A percentile compares a stretch with the other conserved stretches of the same genome.
These are phyloP conservation scores for Herpetotheres cachinnans DNA, from an alignment of 2,113 vertebrate species.

Conservation along the genomic window DNA sequence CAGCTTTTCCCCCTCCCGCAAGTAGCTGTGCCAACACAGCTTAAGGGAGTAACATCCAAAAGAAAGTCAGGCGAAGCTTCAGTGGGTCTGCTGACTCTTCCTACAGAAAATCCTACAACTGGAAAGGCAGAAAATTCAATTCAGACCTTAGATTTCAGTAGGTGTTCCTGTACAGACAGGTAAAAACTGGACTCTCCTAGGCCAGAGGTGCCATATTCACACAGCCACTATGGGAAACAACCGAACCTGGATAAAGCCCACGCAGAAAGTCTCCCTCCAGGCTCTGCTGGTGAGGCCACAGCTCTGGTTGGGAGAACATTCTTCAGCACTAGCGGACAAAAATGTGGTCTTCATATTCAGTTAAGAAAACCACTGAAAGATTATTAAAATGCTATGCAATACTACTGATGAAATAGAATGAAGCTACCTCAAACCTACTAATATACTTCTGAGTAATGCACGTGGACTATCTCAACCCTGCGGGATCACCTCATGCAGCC, in stretches of 20 bases:
- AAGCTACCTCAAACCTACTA: not conserved
- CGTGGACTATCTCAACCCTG: not conserved
- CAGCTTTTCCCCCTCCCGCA: not conserved
- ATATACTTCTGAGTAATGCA: not conserved
- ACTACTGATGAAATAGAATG: not conserved
- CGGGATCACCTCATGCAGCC: accelerated
- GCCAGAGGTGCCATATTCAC: not conserved
- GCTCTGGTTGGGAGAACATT: not conserved
- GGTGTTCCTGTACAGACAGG: not conserved
- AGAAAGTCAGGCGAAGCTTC: not conserved
- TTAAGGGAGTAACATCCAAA: not conserved
- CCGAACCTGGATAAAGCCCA: not conserved
- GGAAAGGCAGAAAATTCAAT: not conserved
- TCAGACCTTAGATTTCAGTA: not conserved
- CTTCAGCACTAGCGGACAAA: not conserved
- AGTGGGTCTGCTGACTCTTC: not conserved
- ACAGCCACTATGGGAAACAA: not conserved
- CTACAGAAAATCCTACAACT: not conserved
- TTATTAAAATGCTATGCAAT: not conserved
- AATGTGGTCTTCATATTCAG: not conserved
- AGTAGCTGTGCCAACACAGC: not conserved
- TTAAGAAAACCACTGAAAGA: not conserved
- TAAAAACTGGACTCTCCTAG: not conserved
- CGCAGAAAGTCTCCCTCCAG: not conserved
- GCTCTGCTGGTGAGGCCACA: no score